phyloP scores from a whole-genome alignment of 1,140 invertebrate genomes.

The Hypothenemus hampei region DNA sequence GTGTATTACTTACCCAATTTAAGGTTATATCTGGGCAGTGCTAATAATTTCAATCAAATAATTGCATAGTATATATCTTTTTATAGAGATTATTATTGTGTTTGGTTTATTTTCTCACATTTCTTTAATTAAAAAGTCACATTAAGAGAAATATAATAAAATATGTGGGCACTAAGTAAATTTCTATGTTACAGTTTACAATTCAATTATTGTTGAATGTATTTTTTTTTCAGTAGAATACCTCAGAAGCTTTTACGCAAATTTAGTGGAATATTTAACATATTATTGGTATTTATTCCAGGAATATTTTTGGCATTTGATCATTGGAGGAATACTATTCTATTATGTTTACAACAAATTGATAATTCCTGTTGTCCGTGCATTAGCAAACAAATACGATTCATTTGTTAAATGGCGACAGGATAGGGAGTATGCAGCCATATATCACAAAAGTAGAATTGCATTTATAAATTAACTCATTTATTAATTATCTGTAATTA shows the following conservation, averaged over 20 bases:
- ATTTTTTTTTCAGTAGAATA: not conserved
- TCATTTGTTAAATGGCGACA: slow-evolving; percentile 34
- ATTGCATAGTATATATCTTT: no score
- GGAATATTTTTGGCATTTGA: slow-evolving; percentile 32
- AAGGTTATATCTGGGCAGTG: no score
- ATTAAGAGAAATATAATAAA: not conserved
- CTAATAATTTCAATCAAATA: no score
- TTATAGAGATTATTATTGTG: no score
- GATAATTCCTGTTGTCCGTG: slow-evolving; percentile 16
- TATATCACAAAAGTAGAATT: slow-evolving; percentile 51
- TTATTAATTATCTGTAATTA: slow-evolving; percentile 4
- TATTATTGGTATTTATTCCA: slow-evolving; percentile 3
- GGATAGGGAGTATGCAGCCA: slow-evolving; percentile 44
- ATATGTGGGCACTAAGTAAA: not conserved
- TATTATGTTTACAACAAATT: slow-evolving; percentile 27
- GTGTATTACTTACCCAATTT: no score
- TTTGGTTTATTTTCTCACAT: no score
- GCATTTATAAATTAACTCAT: no score
- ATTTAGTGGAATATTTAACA: not conserved
- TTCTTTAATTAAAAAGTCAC: no score
- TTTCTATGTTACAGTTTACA: no score
- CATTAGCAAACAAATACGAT: slow-evolving; percentile 7
- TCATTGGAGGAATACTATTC: slow-evolving; percentile 18
- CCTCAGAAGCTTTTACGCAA: not conserved
- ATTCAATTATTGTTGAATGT: no score